Evolutionary conservation across 53 echinoderm and acorn worm genomes (phyloP).

Genomic region (Echinometra lucunter): DNA sequence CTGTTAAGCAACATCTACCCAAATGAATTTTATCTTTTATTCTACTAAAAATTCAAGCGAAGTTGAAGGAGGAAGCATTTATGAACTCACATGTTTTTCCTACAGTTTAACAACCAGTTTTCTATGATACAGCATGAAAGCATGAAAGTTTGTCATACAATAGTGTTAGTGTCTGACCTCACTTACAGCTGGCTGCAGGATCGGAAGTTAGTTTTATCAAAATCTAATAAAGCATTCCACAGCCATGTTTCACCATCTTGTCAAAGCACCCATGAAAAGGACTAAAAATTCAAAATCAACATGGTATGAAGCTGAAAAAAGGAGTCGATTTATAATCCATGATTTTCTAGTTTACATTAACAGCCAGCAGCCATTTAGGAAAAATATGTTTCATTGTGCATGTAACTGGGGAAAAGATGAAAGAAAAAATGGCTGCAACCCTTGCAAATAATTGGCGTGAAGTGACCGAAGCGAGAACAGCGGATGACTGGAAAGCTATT

Average conservation of each 20-base stretch:
- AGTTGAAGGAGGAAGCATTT: neutral
- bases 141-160: neutral
- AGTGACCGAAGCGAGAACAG: conserved; percentile 50
- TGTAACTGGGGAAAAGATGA: neutral
- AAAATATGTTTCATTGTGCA: conserved; percentile 26
- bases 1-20: neutral
- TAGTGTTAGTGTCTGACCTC: neutral
- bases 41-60: neutral
- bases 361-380: conserved; percentile 13
- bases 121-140: neutral
- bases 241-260: conserved; percentile 26
- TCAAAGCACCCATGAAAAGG: conserved; percentile 26
- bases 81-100: neutral
- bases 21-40: neutral
- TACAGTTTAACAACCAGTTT: neutral
- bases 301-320: conserved; percentile 11
- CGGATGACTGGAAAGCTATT: conserved; percentile 41
- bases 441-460: conserved; percentile 59
- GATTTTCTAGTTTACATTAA: conserved; percentile 53
- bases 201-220: conserved; percentile 30
- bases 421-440: conserved; percentile 4
- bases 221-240: conserved; percentile 31
- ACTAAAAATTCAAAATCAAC: conserved; percentile 39
- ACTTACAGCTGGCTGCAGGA: neutral
- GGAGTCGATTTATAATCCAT: conserved; percentile 49